Evolutionary conservation across 2,113 vertebrate species (phyloP), one percentile per base, ranked within the genome.

Genomic region (Pseudorasbora parva): DNA sequence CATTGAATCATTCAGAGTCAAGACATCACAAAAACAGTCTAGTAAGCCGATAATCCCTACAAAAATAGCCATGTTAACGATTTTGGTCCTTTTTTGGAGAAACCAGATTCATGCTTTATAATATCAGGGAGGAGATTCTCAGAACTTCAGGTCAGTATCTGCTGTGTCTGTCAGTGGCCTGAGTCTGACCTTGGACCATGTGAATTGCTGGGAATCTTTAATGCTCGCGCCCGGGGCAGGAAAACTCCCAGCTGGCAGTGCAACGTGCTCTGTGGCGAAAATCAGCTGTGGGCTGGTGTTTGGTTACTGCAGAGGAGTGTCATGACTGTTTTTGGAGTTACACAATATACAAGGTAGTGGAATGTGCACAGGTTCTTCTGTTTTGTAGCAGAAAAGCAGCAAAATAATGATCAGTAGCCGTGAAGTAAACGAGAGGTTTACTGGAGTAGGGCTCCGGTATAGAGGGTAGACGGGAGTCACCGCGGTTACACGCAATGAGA

Each of bases 211-310:
- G 56, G 60, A 76, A 66, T 79, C 43, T 66, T 69, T 88, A 25
- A 56, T 71, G 72, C 62, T n/a, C 12, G 37, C 11, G 45, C 51
- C 76, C 64, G 27, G 33, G 82, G 45, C 59, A 79, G 41, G 57
- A 82, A 78, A 81, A 51, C 59, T 83, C 69, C 41, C 83, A 82
- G 80, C 76, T 84, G 68, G 72, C 82, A 21, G 9, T 84, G 78
- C 82, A 78, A 27, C 30, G 14, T 54, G 81, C 30, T 49, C 57
- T 49, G 41, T 77, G 62, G 69, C 6, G 64, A 51, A 77, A 60
- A 49, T 43, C 82, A 75, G 73, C 57, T 54, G 21, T 49, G 62
- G 33, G 30, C 72, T 33, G 72, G 64, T 59, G 68, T 83, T 73
- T 78, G 73, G 73, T 86, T 78, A 64, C 27, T 56, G 45, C 33